These are phyloP conservation scores for Globodera ellingtonae DNA, from an alignment of 1,140 invertebrate genomes.

Conservation along the genomic window DNA sequence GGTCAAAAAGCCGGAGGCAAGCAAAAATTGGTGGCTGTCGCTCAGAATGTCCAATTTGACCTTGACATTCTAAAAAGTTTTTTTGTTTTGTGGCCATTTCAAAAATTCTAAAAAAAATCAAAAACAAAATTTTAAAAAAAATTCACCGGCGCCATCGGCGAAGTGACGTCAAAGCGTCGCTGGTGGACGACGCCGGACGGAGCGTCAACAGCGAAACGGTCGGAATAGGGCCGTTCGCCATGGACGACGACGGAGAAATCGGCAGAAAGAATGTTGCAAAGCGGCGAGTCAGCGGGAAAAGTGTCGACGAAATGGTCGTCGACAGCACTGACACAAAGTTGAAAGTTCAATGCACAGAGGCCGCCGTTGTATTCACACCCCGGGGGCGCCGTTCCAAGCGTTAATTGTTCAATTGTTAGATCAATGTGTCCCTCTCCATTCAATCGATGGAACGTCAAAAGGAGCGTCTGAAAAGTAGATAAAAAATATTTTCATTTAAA, in stretches of 20 bases:
- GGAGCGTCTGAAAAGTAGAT: not conserved
- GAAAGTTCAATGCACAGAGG: not conserved
- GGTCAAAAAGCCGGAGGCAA: not conserved
- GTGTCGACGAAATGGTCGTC: not conserved
- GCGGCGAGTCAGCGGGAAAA: not conserved
- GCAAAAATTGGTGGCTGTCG: constrained; percentile 10
- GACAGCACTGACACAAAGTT: not conserved
- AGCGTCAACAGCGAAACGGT: not conserved
- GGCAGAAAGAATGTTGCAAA: not conserved
- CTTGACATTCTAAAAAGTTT: no score
- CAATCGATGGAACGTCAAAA: not conserved
- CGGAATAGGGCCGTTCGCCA: not conserved
- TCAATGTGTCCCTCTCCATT: not conserved
- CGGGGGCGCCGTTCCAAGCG: not conserved
- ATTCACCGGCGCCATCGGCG: not conserved
- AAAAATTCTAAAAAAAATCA: no score
- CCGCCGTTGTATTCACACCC: no score
- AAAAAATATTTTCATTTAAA: not conserved
- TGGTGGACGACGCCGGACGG: not conserved
- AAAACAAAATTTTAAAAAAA: no score
- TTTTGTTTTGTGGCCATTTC: no score
- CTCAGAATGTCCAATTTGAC: not conserved
- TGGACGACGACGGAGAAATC: not conserved
- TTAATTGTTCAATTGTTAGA: not conserved
- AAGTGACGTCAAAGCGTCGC: not conserved